A percentile compares a stretch with the other conserved stretches of the same genome.
Conservation (phyloP, 2,888 invertebrate genomes). For the Synanthedon vespiformis region DNA sequence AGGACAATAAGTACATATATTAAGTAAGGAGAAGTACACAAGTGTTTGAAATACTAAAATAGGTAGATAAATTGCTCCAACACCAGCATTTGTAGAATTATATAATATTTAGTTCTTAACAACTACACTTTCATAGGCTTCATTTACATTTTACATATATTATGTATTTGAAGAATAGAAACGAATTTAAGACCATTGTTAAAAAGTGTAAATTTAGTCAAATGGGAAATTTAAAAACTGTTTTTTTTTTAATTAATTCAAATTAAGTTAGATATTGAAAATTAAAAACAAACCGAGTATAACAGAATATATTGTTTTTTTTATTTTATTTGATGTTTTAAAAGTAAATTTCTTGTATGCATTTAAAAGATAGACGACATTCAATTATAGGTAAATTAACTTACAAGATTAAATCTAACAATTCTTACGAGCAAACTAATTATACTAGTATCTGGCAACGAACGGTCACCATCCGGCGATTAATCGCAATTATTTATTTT, state of each 20-base stretch:
- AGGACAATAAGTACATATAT: conserved; percentile 8
- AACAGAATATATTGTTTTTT: too few species aligned
- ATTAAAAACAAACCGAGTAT: too few species aligned
- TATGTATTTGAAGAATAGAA: not conserved
- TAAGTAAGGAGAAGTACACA: conserved; percentile 30
- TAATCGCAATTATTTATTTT: conserved; percentile 17
- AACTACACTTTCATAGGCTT: conserved; percentile 1
- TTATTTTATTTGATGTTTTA: too few species aligned
- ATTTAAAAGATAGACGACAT: too few species aligned
- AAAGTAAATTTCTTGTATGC: too few species aligned
- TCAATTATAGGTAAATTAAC: too few species aligned
- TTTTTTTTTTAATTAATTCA: too few species aligned
- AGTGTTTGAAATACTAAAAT: conserved; percentile 16
- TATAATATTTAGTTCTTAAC: conserved; percentile 21
- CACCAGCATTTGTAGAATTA: conserved; percentile 42
- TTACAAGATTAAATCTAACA: not conserved
- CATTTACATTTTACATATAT: conserved; percentile 1
- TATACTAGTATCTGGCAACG: conserved; percentile 10
- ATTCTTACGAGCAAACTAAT: not conserved
- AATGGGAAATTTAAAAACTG: too few species aligned
- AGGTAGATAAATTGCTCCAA: conserved; percentile 34
- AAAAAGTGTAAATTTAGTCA: too few species aligned
- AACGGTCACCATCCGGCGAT: conserved; percentile 7
- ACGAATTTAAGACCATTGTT: too few species aligned
- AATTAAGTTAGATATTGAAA: too few species aligned